Evolutionary conservation across 2,797 vertebrate species (phyloP).

Genomic region (Masticophis lateralis): DNA sequence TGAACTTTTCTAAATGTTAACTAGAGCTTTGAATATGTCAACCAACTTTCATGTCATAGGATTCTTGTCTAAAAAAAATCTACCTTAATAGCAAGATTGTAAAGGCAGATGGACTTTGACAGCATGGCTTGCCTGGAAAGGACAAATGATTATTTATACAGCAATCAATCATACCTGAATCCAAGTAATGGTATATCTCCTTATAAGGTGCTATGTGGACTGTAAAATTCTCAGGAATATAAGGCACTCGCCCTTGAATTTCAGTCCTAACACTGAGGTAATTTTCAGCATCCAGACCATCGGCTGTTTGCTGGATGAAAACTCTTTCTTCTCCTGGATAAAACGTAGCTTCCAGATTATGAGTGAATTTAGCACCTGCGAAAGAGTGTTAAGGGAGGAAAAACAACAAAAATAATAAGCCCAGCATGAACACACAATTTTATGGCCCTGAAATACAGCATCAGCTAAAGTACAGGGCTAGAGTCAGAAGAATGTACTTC

Average conservation of each 20-base stretch:
- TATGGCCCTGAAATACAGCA: background rate
- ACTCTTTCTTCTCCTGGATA: conserved; percentile 83
- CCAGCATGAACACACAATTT: background rate
- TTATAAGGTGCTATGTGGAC: conserved; percentile 83
- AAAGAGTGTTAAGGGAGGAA: background rate
- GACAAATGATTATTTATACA: background rate
- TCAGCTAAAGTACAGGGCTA: background rate
- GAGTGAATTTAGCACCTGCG: conserved; percentile 86
- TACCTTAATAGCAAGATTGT: background rate
- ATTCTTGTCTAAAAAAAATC: background rate
- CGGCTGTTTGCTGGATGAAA: conserved; percentile 79
- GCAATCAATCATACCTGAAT: conserved; percentile 76
- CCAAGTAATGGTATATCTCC: conserved; percentile 86
- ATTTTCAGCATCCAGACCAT: conserved; percentile 85
- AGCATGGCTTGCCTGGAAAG: background rate
- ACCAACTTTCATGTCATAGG: no score
- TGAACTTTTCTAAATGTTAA: background rate
- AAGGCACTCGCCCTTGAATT: conserved; percentile 82
- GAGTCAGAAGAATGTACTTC: background rate
- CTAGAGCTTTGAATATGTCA: background rate
- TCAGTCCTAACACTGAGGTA: conserved; percentile 83
- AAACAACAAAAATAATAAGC: background rate
- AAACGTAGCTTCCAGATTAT: conserved; percentile 82
- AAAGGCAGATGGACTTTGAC: background rate
- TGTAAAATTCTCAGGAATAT: conserved; percentile 76